Evolutionary conservation across 1,140 invertebrate species (phyloP).

Genomic region (Tetragnatha versicolor): DNA sequence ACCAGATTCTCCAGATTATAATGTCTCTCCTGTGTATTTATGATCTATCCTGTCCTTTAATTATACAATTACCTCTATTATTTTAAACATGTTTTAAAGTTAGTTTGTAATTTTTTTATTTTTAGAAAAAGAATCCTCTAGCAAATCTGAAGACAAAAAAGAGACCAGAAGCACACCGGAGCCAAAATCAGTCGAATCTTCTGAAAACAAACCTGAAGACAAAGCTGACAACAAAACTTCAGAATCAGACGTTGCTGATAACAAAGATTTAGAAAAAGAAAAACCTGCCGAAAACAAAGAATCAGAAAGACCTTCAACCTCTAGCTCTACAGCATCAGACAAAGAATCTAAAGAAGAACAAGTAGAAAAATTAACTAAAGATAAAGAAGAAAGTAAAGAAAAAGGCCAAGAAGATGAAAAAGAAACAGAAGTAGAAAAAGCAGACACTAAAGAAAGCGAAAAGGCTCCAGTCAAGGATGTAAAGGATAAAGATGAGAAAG

Average conservation of each 20-base stretch:
- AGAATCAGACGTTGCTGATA: background rate
- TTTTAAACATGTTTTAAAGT: too few species aligned
- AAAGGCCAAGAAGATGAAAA: background rate
- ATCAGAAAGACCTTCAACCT: background rate
- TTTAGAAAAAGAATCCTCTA: too few species aligned
- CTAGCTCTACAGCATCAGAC: too few species aligned
- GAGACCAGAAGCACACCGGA: too few species aligned
- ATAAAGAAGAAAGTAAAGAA: background rate
- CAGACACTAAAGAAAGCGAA: background rate
- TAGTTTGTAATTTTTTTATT: too few species aligned
- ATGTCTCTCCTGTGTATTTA: too few species aligned
- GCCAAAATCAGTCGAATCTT: background rate
- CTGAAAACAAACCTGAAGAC: background rate
- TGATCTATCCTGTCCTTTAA: too few species aligned
- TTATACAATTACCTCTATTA: too few species aligned
- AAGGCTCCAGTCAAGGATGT: background rate
- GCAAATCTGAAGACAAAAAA: too few species aligned
- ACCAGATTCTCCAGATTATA: too few species aligned
- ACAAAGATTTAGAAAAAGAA: background rate
- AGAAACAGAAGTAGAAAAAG: background rate
- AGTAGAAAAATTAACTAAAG: background rate
- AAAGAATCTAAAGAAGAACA: background rate
- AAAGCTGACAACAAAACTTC: constrained; percentile 1
- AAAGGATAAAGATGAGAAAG: background rate
- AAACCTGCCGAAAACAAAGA: background rate